Evolutionary conservation across 53 echinoderm and acorn worm species (phyloP).

Genomic region (Arbacia lixula): DNA sequence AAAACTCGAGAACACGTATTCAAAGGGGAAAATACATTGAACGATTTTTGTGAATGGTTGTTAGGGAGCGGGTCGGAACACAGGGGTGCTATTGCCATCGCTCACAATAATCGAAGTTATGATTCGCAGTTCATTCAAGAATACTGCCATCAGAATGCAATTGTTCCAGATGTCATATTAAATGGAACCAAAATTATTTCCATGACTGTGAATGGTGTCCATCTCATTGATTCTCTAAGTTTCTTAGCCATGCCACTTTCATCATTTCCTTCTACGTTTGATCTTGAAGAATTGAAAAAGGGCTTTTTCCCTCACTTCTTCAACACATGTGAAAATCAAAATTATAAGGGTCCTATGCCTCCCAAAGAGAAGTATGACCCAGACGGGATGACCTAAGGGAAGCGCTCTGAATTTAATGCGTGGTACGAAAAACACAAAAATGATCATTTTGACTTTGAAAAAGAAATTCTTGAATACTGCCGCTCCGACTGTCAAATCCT

Average conservation of each 20-base stretch:
- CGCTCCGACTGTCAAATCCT: constrained; percentile 61
- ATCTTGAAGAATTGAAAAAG: constrained; percentile 40
- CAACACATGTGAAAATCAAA: constrained; percentile 31
- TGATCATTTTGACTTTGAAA: constrained; percentile 44
- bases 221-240: constrained; percentile 65
- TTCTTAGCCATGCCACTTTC: constrained; percentile 71
- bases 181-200: constrained; percentile 52
- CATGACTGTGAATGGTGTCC: constrained; percentile 19
- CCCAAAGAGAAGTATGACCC: neutral
- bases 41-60: constrained; percentile 60
- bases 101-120: constrained; percentile 52
- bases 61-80: constrained; percentile 26
- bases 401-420: neutral
- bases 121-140: constrained; percentile 47
- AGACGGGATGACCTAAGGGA: constrained; percentile 10
- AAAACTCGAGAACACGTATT: constrained; percentile 30
- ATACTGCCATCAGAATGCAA: constrained; percentile 3
- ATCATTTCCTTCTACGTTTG: constrained; percentile 45
- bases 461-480: constrained; percentile 60
- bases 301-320: constrained; percentile 51
- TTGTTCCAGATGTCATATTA: constrained; percentile 55
- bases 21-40: constrained; percentile 11
- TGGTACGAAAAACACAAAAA: constrained; percentile 27
- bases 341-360: neutral
- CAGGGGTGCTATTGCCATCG: constrained; percentile 30